These are phyloP conservation scores for Periophthalmus magnuspinnatus DNA, from an alignment of 2,797 vertebrate genomes.

Conservation along the genomic window DNA sequence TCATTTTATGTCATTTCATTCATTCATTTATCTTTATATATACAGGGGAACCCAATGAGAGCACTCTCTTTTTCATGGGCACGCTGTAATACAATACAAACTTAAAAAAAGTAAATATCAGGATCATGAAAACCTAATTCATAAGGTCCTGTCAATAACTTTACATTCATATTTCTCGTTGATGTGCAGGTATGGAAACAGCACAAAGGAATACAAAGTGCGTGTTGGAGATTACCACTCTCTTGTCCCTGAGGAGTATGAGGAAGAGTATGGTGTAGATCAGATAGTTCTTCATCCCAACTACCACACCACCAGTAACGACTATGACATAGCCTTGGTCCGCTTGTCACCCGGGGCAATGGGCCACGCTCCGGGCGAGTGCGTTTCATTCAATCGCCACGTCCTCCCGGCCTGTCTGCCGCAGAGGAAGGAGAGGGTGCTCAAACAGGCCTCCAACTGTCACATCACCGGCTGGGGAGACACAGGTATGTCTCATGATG, in stretches of 20 bases:
- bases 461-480: conserved; percentile 98
- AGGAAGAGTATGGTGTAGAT: conserved; percentile 88
- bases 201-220: conserved; percentile 85
- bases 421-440: conserved; percentile 81
- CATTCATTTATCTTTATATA: too few species aligned
- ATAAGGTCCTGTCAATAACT: neutral
- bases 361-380: conserved; percentile 73
- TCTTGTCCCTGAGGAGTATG: conserved; percentile 91
- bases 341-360: conserved; percentile 77
- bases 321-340: conserved; percentile 92
- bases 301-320: conserved; percentile 85
- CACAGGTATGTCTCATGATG: conserved; percentile 85
- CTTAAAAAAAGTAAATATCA: too few species aligned
- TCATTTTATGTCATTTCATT: too few species aligned
- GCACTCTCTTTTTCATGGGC: too few species aligned
- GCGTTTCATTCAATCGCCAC: conserved; percentile 83
- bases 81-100: too few species aligned
- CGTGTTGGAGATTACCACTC: conserved; percentile 95
- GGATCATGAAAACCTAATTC: neutral
- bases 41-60: too few species aligned
- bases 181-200: conserved; percentile 88
- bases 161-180: conserved; percentile 1
- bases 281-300: conserved; percentile 84
- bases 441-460: conserved; percentile 87
- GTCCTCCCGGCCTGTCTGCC: conserved; percentile 93